Evolutionary conservation across 2,113 vertebrate species (phyloP).

Genomic region (Phodopus roborovskii): DNA sequence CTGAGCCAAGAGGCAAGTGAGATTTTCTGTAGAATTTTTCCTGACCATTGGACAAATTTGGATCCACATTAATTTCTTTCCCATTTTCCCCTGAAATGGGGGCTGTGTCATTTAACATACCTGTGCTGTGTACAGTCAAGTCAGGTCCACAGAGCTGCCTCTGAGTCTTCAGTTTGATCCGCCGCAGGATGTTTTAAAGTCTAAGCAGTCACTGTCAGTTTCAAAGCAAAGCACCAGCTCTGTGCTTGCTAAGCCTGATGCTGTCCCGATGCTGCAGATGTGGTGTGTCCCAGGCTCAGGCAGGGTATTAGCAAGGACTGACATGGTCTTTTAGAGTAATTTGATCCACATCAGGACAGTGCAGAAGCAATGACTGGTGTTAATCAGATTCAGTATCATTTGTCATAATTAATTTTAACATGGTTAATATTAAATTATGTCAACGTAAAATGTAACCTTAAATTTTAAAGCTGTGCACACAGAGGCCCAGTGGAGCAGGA

Average conservation of each 20-base stretch:
- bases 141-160: background rate
- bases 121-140: background rate
- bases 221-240: background rate
- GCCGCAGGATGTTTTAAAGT: background rate
- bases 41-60: conserved; percentile 7
- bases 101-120: background rate
- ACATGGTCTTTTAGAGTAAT: conserved; percentile 45
- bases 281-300: background rate
- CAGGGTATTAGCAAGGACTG: conserved; percentile 19
- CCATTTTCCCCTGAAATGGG: background rate
- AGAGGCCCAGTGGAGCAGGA: conserved; percentile 28
- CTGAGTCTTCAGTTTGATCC: background rate
- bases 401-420: conserved; percentile 3
- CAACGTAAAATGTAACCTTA: conserved; percentile 30
- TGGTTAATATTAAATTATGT: conserved; percentile 14
- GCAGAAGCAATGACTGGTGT: background rate
- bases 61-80: conserved; percentile 8
- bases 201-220: background rate
- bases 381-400: conserved; percentile 31
- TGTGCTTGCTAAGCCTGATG: background rate
- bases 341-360: background rate
- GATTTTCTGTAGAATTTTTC: conserved; percentile 51
- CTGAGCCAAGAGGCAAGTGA: conserved; percentile 14
- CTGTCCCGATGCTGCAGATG: background rate
- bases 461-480: conserved; percentile 25